Evolutionary conservation across 2,797 vertebrate genomes (phyloP).

Genomic region (Poecile montanus): DNA sequence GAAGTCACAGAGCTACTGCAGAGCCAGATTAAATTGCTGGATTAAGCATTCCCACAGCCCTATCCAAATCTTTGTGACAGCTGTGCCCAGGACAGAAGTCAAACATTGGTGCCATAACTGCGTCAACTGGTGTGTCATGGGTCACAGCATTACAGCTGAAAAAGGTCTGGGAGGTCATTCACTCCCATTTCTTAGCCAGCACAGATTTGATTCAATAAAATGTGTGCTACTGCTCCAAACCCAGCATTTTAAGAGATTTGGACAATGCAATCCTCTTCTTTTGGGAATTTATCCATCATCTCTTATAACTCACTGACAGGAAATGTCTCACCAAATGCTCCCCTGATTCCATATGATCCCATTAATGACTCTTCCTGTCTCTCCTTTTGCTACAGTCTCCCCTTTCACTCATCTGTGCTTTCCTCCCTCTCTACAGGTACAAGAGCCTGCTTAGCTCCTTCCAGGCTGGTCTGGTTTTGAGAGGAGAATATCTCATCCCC

Average conservation of each 20-base stretch:
- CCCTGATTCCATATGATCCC: neutral
- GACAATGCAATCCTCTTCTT: neutral
- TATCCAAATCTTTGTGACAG: constrained; percentile 34
- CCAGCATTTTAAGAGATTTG: neutral
- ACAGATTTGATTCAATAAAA: neutral
- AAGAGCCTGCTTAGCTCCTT: neutral
- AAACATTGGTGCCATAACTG: neutral
- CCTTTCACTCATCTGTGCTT: neutral
- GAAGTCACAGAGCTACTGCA: neutral
- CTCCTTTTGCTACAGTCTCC: neutral
- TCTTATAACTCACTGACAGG: neutral
- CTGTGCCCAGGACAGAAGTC: constrained; percentile 38
- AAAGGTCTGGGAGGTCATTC: neutral
- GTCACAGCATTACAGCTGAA: neutral
- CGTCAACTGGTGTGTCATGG: neutral
- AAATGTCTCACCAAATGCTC: neutral
- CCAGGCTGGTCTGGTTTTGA: neutral
- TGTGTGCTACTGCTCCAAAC: neutral
- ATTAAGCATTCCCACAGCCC: constrained; percentile 23
- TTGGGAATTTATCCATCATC: neutral
- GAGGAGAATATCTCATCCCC: neutral
- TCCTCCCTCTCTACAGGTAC: neutral
- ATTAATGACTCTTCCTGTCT: neutral
- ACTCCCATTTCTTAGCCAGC: neutral
- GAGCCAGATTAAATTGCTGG: constrained; percentile 56